Percentiles rank a stretch among this genome's conserved stretches.
phyloP scores from a whole-genome alignment of 2,888 invertebrate genomes.

The Lasioglossum zephyrum region DNA sequence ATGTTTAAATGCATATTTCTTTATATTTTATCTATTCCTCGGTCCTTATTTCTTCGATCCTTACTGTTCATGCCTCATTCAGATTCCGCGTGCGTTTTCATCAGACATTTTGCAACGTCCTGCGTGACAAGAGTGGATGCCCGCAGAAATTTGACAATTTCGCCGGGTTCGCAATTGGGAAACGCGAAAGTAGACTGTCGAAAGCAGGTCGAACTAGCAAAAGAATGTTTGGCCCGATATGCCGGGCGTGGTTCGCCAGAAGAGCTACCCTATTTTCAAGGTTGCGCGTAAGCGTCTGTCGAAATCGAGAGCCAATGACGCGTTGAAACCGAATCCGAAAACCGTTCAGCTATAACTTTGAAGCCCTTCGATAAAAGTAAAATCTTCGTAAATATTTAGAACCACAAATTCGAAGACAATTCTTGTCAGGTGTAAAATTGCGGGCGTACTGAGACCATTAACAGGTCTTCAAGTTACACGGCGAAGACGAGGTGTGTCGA shows the following conservation, averaged over 20 bases:
- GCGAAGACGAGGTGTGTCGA: neutral
- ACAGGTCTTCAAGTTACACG: neutral
- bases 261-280: constrained; percentile 53
- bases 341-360: neutral
- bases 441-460: neutral
- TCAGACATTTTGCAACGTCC: constrained; percentile 31
- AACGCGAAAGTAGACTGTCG: constrained; percentile 57
- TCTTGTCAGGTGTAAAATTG: neutral
- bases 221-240: neutral
- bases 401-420: neutral
- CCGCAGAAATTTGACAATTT: constrained; percentile 39
- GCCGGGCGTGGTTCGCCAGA: constrained; percentile 3
- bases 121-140: constrained; percentile 20
- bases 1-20: no score
- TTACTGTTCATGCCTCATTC: neutral
- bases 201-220: constrained; percentile 59
- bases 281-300: constrained; percentile 8
- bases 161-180: constrained; percentile 28
- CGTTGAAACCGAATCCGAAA: neutral
- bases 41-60: neutral
- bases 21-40: no score
- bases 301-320: neutral
- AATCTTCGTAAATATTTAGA: neutral
- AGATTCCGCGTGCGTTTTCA: neutral
- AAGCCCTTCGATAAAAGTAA: neutral